phyloP scores from a whole-genome alignment of 2,797 vertebrate genomes.

The Acipenser oxyrinchus region DNA sequence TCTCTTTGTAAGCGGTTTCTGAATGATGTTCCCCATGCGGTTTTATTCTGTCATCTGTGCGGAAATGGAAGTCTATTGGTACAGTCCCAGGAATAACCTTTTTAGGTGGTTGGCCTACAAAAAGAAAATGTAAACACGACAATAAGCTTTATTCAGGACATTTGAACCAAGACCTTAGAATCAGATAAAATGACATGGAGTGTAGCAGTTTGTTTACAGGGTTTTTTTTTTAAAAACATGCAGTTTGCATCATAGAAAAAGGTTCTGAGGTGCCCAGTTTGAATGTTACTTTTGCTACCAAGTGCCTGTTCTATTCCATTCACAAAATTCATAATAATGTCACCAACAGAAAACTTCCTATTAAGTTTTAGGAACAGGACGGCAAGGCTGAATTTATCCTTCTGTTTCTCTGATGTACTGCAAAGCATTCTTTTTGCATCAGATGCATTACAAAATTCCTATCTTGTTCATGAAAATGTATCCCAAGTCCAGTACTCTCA shows the following conservation, averaged over 20 bases:
- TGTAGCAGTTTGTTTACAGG: not conserved
- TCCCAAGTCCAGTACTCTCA: not conserved
- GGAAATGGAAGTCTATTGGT: slow-evolving; percentile 78
- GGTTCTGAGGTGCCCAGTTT: too few relatives aligned
- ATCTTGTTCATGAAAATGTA: not conserved
- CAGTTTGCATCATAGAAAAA: too few relatives aligned
- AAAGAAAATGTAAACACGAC: not conserved
- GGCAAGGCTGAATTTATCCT: too few relatives aligned
- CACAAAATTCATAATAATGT: too few relatives aligned
- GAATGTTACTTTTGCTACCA: too few relatives aligned
- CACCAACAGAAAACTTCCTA: too few relatives aligned
- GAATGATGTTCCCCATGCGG: slow-evolving; percentile 38
- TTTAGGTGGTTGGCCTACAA: slow-evolving; percentile 51
- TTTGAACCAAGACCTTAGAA: not conserved
- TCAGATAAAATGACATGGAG: not conserved
- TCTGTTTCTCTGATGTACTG: too few relatives aligned
- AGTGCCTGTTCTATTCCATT: too few relatives aligned
- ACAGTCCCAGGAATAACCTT: slow-evolving; percentile 67
- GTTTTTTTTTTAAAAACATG: not conserved
- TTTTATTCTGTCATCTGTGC: slow-evolving; percentile 65
- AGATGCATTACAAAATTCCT: too few relatives aligned
- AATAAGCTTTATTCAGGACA: not conserved
- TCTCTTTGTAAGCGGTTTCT: slow-evolving; percentile 50
- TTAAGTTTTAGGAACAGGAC: too few relatives aligned
- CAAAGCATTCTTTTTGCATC: too few relatives aligned